A percentile compares a stretch with the other conserved stretches of the same genome.
Evolutionary conservation across 2,113 vertebrate species (phyloP).

Genomic region (Oncorhynchus clarkii): DNA sequence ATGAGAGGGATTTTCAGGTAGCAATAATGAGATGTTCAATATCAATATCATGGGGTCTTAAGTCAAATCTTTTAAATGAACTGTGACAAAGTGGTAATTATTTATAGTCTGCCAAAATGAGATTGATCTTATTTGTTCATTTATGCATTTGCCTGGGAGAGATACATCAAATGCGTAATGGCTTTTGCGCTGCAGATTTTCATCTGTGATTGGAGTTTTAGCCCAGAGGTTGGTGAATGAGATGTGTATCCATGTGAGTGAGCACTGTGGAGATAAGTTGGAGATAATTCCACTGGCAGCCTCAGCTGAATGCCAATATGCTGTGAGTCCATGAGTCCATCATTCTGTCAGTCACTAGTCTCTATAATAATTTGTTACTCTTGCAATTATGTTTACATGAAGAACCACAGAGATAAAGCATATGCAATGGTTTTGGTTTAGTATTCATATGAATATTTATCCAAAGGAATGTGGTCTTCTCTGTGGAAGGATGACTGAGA

Average conservation of each 20-base stretch:
- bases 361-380: too few species aligned
- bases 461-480: too few species aligned
- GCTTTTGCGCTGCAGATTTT: slow-evolving; percentile 35
- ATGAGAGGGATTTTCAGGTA: slow-evolving; percentile 34
- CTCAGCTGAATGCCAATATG: slow-evolving; percentile 38
- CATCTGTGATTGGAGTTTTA: slow-evolving; percentile 38
- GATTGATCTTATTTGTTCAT: slow-evolving; percentile 62
- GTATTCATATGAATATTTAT: too few species aligned
- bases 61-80: slow-evolving; percentile 54
- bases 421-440: too few species aligned
- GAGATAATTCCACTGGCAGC: slow-evolving; percentile 26
- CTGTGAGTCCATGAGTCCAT: background rate
- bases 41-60: slow-evolving; percentile 51
- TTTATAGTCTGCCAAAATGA: slow-evolving; percentile 43
- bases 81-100: slow-evolving; percentile 66
- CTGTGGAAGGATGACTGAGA: too few species aligned
- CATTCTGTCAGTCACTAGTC: background rate
- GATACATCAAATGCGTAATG: slow-evolving; percentile 35
- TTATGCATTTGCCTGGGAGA: slow-evolving; percentile 31
- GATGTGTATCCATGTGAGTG: slow-evolving; percentile 27
- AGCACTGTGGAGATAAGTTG: slow-evolving; percentile 7
- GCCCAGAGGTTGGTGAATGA: slow-evolving; percentile 50
- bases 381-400: background rate
- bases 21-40: slow-evolving; percentile 52
- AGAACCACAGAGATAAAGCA: too few species aligned